A percentile compares a stretch with the other conserved stretches of the same genome.
phyloP scores from a whole-genome alignment of 2,888 invertebrate genomes.

The Synergus japonicus region DNA sequence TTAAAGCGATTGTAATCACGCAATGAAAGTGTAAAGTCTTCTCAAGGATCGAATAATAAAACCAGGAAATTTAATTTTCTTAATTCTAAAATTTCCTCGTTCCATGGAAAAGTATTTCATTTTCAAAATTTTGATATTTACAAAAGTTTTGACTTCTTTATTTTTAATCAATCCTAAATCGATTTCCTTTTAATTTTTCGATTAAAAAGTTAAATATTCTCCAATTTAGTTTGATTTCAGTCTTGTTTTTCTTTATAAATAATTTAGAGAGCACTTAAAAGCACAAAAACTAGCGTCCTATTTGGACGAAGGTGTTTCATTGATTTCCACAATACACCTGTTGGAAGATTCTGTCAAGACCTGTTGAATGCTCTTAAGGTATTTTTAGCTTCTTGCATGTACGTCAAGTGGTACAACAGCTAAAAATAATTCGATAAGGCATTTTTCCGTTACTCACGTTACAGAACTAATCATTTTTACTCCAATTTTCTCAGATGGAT shows the following conservation, averaged over 20 bases:
- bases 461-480: not conserved
- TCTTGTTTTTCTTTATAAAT: not conserved
- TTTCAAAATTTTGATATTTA: no score
- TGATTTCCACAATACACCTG: slow-evolving; percentile 28
- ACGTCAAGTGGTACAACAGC: not conserved
- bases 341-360: slow-evolving; percentile 43
- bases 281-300: not conserved
- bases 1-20: not conserved
- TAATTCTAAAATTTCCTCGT: no score
- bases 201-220: no score
- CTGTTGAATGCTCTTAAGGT: slow-evolving; percentile 49
- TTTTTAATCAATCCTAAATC: no score
- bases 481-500: not conserved
- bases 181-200: no score
- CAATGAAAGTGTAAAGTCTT: not conserved
- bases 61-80: not conserved
- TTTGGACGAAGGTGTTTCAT: not conserved
- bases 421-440: not conserved
- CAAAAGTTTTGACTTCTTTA: no score
- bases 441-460: not conserved
- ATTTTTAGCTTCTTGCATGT: slow-evolving; percentile 48
- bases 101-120: no score
- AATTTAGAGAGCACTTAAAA: not conserved
- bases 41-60: not conserved
- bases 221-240: no score